phyloP scores from a whole-genome alignment of 1,140 invertebrate species.

The Leptinotarsa undecemlineata region DNA sequence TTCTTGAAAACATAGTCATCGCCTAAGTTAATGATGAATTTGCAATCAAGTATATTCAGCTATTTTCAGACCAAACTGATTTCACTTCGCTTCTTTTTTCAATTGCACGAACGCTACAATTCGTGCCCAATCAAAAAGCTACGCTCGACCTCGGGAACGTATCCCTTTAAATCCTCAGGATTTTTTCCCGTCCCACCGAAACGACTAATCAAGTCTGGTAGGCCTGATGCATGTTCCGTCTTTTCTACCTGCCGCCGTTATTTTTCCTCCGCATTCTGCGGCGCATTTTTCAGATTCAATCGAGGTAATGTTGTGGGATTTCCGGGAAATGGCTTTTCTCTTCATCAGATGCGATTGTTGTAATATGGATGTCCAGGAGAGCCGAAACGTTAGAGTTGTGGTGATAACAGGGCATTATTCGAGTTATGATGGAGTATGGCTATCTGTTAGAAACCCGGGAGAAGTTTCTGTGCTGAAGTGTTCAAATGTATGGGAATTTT shows the following conservation, averaged over 20 bases:
- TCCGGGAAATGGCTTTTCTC: conserved; percentile 16
- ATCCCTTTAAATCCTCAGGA: conserved; percentile 16
- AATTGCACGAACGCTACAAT: too few relatives aligned
- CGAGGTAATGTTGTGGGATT: conserved; percentile 17
- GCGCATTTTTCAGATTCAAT: conserved; percentile 22
- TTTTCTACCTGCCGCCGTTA: conserved; percentile 1
- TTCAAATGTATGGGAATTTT: neutral
- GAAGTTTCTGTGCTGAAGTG: neutral
- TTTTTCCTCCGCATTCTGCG: conserved; percentile 14
- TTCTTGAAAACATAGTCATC: too few relatives aligned
- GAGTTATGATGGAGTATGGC: neutral
- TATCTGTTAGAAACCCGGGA: neutral
- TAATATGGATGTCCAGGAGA: neutral
- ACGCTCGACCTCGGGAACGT: neutral
- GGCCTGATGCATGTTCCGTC: neutral
- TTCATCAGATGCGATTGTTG: conserved; percentile 19
- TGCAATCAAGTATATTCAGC: too few relatives aligned
- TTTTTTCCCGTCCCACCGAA: conserved; percentile 11
- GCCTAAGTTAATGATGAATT: too few relatives aligned
- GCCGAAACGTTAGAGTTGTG: neutral
- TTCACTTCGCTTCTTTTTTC: too few relatives aligned
- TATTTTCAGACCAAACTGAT: too few relatives aligned
- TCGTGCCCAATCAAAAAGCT: too few relatives aligned
- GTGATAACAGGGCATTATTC: neutral
- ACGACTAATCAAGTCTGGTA: conserved; percentile 10